Conservation (phyloP, 2,797 vertebrate genomes). For the Tauraco hartlaubi region DNA sequence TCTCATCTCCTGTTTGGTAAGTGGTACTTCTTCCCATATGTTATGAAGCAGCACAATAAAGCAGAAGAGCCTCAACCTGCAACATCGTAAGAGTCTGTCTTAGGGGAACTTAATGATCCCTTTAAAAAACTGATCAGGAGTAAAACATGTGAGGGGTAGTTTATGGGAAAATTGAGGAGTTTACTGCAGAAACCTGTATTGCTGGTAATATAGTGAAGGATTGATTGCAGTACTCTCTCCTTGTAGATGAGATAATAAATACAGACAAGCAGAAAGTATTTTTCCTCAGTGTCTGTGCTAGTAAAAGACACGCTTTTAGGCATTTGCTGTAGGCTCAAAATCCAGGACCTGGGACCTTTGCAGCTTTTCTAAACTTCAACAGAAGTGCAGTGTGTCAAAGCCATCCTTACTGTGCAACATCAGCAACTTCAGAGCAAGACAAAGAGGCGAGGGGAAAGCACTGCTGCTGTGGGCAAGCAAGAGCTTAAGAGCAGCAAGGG, state of each 20-base stretch:
- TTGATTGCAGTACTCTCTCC: neutral
- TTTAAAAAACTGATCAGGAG: neutral
- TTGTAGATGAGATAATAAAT: neutral
- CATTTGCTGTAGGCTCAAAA: neutral
- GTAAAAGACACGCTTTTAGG: neutral
- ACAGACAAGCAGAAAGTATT: neutral
- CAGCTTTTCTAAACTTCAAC: neutral
- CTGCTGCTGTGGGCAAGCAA: neutral
- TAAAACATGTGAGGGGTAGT: neutral
- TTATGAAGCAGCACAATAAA: neutral
- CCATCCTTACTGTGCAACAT: neutral
- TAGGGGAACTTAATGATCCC: neutral
- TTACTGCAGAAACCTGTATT: neutral
- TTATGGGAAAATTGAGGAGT: slow-evolving; percentile 1
- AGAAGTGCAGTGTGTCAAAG: neutral
- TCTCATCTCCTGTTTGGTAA: neutral
- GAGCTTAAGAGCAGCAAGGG: neutral
- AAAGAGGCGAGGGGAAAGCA: neutral
- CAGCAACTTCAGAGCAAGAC: neutral
- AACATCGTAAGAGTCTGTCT: neutral
- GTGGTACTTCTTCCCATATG: neutral
- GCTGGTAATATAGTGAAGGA: neutral
- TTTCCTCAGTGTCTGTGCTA: neutral
- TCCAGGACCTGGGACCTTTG: neutral
- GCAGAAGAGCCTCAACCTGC: neutral